These are phyloP conservation scores for Acrobasis consociella DNA, from an alignment of 2,888 invertebrate species.

Conservation along the genomic window DNA sequence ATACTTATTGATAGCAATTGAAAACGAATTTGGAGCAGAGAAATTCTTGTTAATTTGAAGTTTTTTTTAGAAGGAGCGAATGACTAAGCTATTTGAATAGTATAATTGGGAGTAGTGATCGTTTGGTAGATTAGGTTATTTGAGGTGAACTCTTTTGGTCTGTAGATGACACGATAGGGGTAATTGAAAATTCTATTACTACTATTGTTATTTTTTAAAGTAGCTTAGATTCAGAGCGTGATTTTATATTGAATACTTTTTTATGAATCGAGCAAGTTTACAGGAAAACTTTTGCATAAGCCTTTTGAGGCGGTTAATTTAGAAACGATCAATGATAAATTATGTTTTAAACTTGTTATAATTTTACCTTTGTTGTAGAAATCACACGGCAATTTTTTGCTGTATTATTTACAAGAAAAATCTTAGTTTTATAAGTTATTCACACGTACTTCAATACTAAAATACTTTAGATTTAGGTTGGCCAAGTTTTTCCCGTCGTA, in stretches of 20 bases:
- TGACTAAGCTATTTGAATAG: constrained; percentile 11
- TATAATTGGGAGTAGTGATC: constrained; percentile 11
- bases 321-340: no score
- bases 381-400: no score
- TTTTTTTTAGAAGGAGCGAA: constrained; percentile 6
- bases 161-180: constrained; percentile 17
- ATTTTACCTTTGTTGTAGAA: no score
- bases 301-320: no score
- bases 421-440: no score
- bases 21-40: constrained; percentile 46
- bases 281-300: no score
- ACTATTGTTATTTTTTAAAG: neutral
- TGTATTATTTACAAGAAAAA: no score
- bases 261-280: no score
- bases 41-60: constrained; percentile 34
- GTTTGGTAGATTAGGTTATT: neutral
- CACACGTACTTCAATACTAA: no score
- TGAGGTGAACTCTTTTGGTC: neutral
- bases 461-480: no score
- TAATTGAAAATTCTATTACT: constrained; percentile 15
- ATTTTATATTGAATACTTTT: neutral
- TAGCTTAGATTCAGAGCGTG: neutral
- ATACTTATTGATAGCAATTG: constrained; percentile 56
- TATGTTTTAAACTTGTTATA: no score
- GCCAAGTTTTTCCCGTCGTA: no score